Evolutionary conservation across 2,113 vertebrate species (phyloP), one percentile per base, ranked within the genome.

Genomic region (Bubo blakistoni): DNA sequence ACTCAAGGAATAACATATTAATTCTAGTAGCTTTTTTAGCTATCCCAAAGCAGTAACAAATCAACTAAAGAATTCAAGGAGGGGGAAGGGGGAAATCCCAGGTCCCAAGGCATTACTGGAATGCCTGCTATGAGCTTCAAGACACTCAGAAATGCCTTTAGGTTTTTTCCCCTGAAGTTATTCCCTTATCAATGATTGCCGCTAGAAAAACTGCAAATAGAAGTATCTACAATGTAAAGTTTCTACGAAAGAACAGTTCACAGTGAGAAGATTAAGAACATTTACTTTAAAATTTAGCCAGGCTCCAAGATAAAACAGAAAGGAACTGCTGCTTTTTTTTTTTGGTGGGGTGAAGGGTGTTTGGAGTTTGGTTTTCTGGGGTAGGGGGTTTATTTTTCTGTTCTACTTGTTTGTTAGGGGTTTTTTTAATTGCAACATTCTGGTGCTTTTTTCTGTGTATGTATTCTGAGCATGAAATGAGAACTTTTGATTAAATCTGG

Each of bases 41-140:
- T 15, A 73, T 36, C n/a, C 55, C 44, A 92, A 71, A 83, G 18
- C 11, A 90, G 46, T 24, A 86, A 69, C 7, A 74, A 79, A 63
- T 74, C 42, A 76, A n/a, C 20, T 20, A 25, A 86, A 72, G 81
- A 88, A 92, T 81, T 89, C 66, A 59, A 81, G 42, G 25, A 93
- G 42, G 20, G 32, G 42, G 57, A 81, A 78, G 29, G 51, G 71
- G 47, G 16, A 88, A 94, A 81, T 27, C 69, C 72, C 42, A 86
- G 27, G 73, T 61, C 65, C 59, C n/a, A 26, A 62, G 17, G 72
- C 86, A 96, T 85, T 78, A 70, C 44, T 71, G 92, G 90, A 96
- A 96, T 88, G 90, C 32, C 76, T 81, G 57, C 72, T 94, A 84
- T 44, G 80, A 88, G n/a, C 55, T 86, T 47, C n/a, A 47, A 83